These are phyloP conservation scores for Boloria selene DNA, from an alignment of 2,888 invertebrate genomes.

Conservation along the genomic window DNA sequence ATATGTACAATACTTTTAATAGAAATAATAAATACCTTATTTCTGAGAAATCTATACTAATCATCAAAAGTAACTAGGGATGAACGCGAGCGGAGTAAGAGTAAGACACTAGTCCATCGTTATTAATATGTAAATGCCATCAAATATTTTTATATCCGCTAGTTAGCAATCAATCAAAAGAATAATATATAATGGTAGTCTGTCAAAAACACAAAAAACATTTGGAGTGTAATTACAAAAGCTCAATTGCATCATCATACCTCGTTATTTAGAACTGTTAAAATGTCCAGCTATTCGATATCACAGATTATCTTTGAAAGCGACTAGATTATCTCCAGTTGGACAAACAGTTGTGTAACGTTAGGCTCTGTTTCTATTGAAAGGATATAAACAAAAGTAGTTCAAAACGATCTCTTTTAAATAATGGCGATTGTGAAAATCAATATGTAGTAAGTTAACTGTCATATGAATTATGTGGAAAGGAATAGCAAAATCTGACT, in stretches of 20 bases:
- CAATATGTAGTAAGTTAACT: conserved; percentile 12
- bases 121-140: too few relatives aligned
- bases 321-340: conserved; percentile 31
- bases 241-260: conserved; percentile 30
- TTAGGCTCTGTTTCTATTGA: conserved; percentile 22
- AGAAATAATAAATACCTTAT: too few relatives aligned
- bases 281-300: conserved; percentile 29
- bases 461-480: conserved; percentile 11
- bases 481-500: not conserved
- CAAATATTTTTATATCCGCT: too few relatives aligned
- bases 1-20: too few relatives aligned
- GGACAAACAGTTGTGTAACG: conserved; percentile 31
- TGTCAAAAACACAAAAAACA: conserved; percentile 4
- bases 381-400: conserved; percentile 39
- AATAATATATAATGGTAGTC: too few relatives aligned
- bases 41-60: too few relatives aligned
- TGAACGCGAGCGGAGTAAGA: too few relatives aligned
- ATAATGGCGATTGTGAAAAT: conserved; percentile 24
- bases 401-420: conserved; percentile 30
- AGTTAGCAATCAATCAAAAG: too few relatives aligned
- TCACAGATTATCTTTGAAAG: conserved; percentile 37
- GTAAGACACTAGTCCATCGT: too few relatives aligned
- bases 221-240: conserved; percentile 28
- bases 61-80: too few relatives aligned
- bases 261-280: conserved; percentile 38